These are phyloP conservation scores for Thecophora atra DNA, from an alignment of 2,888 invertebrate species.

Conservation along the genomic window DNA sequence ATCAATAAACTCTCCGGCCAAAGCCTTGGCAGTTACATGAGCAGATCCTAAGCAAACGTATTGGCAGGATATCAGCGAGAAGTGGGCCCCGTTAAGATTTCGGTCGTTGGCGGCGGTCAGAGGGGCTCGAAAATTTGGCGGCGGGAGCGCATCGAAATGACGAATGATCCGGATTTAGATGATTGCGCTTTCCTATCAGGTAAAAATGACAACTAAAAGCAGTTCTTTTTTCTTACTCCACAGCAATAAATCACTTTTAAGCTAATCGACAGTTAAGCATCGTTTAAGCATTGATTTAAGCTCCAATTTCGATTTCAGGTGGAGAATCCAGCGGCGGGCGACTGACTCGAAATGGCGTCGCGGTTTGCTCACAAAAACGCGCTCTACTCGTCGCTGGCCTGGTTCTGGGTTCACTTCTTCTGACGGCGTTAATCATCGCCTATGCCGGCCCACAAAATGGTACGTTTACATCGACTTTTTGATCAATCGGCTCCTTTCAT, in stretches of 20 bases:
- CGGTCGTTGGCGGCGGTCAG: slow-evolving; percentile 66
- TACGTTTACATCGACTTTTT: slow-evolving; percentile 60
- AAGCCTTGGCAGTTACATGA: slow-evolving; percentile 8
- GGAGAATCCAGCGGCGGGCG: slow-evolving; percentile 65
- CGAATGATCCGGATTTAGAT: slow-evolving; percentile 87
- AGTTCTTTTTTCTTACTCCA: too few species aligned
- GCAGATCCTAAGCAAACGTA: slow-evolving; percentile 55
- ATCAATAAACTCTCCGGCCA: not conserved
- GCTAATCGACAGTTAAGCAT: not conserved
- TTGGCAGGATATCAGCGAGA: slow-evolving; percentile 66
- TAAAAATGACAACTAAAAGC: slow-evolving; percentile 55
- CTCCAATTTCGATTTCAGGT: slow-evolving; percentile 60
- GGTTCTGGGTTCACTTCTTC: slow-evolving; percentile 81
- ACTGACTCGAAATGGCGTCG: slow-evolving; percentile 72
- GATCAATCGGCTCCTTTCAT: not conserved
- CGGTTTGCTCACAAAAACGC: slow-evolving; percentile 86
- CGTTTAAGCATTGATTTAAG: not conserved
- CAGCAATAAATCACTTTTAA: slow-evolving; percentile 3
- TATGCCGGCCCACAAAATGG: slow-evolving; percentile 89
- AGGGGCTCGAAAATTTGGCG: slow-evolving; percentile 66
- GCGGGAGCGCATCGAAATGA: slow-evolving; percentile 76
- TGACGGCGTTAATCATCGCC: slow-evolving; percentile 86
- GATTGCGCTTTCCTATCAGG: slow-evolving; percentile 93
- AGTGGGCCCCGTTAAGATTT: slow-evolving; percentile 66
- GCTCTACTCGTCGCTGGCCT: slow-evolving; percentile 84